Percentiles rank a stretch among this genome's conserved stretches.
Conservation (phyloP, 2,888 invertebrate species). For the Leistus spinibarbis region DNA sequence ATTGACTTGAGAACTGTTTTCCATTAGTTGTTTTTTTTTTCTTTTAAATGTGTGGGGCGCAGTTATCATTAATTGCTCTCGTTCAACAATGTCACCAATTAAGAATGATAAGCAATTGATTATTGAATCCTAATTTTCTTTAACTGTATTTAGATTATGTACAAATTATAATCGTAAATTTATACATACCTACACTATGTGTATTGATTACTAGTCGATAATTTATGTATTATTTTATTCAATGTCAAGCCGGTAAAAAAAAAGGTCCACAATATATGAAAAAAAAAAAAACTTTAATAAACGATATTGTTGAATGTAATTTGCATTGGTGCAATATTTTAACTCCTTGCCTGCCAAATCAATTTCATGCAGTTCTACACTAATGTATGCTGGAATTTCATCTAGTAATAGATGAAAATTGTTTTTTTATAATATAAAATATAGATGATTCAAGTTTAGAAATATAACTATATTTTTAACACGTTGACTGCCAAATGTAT, state of each 20-base stretch:
- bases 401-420: no score
- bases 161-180: neutral
- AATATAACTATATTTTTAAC: no score
- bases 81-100: neutral
- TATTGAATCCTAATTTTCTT: neutral
- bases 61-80: neutral
- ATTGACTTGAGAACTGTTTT: slow-evolving; percentile 29
- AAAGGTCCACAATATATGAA: no score
- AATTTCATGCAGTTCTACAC: neutral
- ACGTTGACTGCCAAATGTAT: neutral
- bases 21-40: slow-evolving; percentile 17
- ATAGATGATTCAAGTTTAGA: no score
- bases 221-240: neutral
- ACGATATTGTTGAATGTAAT: neutral
- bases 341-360: neutral
- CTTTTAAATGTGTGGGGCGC: neutral
- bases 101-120: neutral
- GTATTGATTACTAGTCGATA: neutral
- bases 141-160: neutral
- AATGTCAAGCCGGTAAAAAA: neutral
- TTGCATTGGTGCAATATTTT: no score
- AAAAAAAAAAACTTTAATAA: no score
- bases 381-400: no score
- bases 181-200: neutral
- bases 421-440: no score